Conservation (phyloP, 2,888 invertebrate genomes). For the Apeira syringaria region DNA sequence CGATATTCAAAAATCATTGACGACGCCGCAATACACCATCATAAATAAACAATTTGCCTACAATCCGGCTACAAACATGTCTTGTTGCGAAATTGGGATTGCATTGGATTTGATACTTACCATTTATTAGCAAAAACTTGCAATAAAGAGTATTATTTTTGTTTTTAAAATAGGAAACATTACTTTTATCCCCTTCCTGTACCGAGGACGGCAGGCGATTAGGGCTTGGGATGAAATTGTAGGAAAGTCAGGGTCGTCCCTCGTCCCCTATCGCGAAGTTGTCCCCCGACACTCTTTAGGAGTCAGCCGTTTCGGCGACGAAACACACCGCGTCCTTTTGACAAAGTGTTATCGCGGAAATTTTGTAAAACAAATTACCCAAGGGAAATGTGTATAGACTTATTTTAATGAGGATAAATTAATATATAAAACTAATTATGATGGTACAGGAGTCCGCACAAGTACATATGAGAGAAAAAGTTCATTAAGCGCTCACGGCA, state of each 20-base stretch:
- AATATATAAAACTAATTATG: too few relatives aligned
- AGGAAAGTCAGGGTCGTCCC: slow-evolving; percentile 26
- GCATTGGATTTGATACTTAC: too few relatives aligned
- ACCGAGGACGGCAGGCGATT: slow-evolving; percentile 29
- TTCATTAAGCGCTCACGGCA: too few relatives aligned
- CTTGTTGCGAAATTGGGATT: too few relatives aligned
- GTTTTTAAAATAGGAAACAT: slow-evolving; percentile 17
- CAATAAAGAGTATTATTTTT: too few relatives aligned
- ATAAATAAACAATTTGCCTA: too few relatives aligned
- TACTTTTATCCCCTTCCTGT: slow-evolving; percentile 23
- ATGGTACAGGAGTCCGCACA: not conserved
- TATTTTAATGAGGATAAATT: not conserved
- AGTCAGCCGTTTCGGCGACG: slow-evolving; percentile 21
- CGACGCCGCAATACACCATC: too few relatives aligned
- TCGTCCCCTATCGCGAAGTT: slow-evolving; percentile 24
- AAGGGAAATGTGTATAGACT: not conserved
- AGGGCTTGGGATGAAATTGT: slow-evolving; percentile 29
- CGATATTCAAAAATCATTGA: too few relatives aligned
- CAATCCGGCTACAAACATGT: too few relatives aligned
- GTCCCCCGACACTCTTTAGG: slow-evolving; percentile 30
- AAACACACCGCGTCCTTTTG: slow-evolving; percentile 18
- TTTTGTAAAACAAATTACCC: slow-evolving; percentile 4
- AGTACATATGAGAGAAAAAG: not conserved
- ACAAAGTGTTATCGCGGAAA: slow-evolving; percentile 17
- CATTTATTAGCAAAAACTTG: too few relatives aligned